Percentiles rank a stretch among this genome's conserved stretches.
phyloP scores from a whole-genome alignment of 2,888 invertebrate species.

The Neoscelio sp. region DNA sequence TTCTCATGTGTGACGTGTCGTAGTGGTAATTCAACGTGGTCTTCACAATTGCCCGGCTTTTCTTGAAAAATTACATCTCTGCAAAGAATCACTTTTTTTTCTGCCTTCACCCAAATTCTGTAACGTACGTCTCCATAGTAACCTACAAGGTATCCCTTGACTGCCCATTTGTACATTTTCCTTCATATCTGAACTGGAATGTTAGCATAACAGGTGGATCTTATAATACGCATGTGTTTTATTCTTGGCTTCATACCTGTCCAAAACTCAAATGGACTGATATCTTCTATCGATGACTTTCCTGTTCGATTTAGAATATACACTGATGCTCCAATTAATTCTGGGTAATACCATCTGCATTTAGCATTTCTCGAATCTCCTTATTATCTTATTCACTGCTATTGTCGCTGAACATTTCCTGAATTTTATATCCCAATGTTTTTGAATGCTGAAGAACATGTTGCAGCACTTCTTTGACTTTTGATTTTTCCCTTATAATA shows the following conservation, averaged over 20 bases:
- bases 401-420: slow-evolving; percentile 74
- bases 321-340: too few species aligned
- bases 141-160: slow-evolving; percentile 69
- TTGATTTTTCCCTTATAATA: slow-evolving; percentile 68
- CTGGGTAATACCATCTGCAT: slow-evolving; percentile 63
- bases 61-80: slow-evolving; percentile 39
- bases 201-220: slow-evolving; percentile 66
- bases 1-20: too few species aligned
- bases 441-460: slow-evolving; percentile 68
- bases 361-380: too few species aligned
- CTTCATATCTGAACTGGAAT: slow-evolving; percentile 67
- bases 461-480: slow-evolving; percentile 68
- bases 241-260: slow-evolving; percentile 68
- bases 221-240: slow-evolving; percentile 67
- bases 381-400: slow-evolving; percentile 75
- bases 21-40: slow-evolving; percentile 20
- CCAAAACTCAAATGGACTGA: slow-evolving; percentile 72
- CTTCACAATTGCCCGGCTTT: slow-evolving; percentile 8
- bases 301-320: too few species aligned
- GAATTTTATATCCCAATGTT: slow-evolving; percentile 69
- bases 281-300: slow-evolving; percentile 66
- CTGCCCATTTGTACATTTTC: slow-evolving; percentile 72
- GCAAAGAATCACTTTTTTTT: slow-evolving; percentile 31
- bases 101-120: slow-evolving; percentile 34
- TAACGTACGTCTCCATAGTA: slow-evolving; percentile 42